A percentile compares a stretch with the other conserved stretches of the same genome.
Evolutionary conservation across 2,797 vertebrate genomes (phyloP).

Genomic region (Pelodytes ibericus): DNA sequence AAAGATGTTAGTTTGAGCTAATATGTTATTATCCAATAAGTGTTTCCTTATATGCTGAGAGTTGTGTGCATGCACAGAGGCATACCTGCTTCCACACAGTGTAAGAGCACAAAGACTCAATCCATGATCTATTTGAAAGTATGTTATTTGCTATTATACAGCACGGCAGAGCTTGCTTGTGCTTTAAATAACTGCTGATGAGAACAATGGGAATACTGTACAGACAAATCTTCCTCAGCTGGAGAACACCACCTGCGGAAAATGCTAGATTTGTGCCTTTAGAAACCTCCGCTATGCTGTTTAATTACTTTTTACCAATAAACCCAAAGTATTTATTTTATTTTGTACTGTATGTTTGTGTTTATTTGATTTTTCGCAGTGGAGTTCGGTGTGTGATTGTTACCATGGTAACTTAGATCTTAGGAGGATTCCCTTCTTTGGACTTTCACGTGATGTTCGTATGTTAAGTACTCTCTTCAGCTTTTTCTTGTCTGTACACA

Average conservation of each 20-base stretch:
- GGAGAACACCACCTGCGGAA: not conserved
- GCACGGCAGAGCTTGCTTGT: not conserved
- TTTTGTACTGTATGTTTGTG: not conserved
- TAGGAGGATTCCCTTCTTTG: not conserved
- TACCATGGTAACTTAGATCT: conserved; percentile 35
- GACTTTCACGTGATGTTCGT: not conserved
- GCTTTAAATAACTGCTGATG: too few species aligned
- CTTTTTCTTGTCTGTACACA: not conserved
- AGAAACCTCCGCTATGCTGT: not conserved
- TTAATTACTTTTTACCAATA: not conserved
- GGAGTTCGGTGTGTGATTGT: conserved; percentile 21
- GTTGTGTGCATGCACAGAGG: too few species aligned
- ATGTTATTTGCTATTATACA: too few species aligned
- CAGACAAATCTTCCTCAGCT: not conserved
- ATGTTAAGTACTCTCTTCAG: not conserved
- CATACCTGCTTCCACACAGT: too few species aligned
- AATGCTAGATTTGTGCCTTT: not conserved
- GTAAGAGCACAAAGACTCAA: too few species aligned
- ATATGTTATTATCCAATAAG: too few species aligned
- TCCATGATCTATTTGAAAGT: too few species aligned
- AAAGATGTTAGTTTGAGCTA: too few species aligned
- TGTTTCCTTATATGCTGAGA: too few species aligned
- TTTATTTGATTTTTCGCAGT: not conserved
- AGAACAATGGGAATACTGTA: not conserved
- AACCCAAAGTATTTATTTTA: not conserved